These are phyloP conservation scores for Rhabdomys dilectus DNA, from an alignment of 2,113 vertebrate species.

Conservation along the genomic window DNA sequence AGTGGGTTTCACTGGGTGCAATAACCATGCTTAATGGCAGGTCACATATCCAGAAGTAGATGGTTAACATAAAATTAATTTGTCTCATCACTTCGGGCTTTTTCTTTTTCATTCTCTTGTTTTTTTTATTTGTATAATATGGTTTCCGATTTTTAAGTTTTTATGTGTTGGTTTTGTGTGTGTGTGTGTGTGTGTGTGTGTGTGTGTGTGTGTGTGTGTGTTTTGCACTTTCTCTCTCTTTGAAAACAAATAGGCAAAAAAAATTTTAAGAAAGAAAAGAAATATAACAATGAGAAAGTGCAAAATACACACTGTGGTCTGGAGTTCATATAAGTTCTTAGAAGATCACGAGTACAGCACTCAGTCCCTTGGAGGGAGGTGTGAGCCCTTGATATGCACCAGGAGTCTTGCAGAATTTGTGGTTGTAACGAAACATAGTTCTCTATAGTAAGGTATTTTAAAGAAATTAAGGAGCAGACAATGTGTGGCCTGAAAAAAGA, in stretches of 20 bases:
- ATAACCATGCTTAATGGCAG: neutral
- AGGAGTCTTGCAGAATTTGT: neutral
- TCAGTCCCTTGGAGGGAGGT: neutral
- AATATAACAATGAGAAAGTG: too few species aligned
- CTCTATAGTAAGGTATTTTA: neutral
- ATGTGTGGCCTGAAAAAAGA: neutral
- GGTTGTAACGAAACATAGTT: neutral
- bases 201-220: too few species aligned
- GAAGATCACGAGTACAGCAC: neutral
- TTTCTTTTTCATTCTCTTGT: neutral
- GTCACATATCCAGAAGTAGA: neutral
- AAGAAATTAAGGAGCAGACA: neutral
- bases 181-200: neutral
- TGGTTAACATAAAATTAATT: neutral
- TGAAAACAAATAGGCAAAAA: too few species aligned
- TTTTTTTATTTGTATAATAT: neutral
- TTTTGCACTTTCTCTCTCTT: too few species aligned
- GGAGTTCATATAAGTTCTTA: neutral
- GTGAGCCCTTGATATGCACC: neutral
- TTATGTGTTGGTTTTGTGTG: neutral
- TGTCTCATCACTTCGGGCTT: neutral
- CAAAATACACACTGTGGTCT: too few species aligned
- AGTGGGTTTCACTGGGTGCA: neutral
- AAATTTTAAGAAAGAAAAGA: too few species aligned
- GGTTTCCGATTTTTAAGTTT: neutral